phyloP scores from a whole-genome alignment of 1,140 invertebrate species.

The Archivesica marissinica region DNA sequence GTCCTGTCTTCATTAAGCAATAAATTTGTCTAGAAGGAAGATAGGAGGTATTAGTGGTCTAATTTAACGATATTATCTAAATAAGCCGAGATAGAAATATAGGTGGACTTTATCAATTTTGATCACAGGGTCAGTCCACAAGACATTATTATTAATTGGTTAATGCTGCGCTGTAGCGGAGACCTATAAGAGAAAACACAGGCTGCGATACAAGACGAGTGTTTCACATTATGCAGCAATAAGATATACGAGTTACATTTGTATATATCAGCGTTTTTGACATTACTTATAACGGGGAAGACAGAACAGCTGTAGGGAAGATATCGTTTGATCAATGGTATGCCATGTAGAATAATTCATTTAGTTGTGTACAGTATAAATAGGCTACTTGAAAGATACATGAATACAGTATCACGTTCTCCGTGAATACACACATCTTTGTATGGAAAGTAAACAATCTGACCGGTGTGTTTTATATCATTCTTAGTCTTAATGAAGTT shows the following conservation, averaged over 20 bases:
- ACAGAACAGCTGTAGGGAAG: conserved; percentile 10
- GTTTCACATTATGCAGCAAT: conserved; percentile 20
- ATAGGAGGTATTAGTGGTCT: conserved; percentile 43
- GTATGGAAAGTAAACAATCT: conserved; percentile 24
- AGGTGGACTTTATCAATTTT: conserved; percentile 30
- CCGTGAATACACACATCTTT: conserved; percentile 15
- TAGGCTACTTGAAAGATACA: conserved; percentile 40
- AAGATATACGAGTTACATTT: not conserved
- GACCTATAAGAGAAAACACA: not conserved
- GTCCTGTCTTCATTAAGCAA: conserved; percentile 52
- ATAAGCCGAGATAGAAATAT: conserved; percentile 12
- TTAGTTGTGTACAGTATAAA: conserved; percentile 23
- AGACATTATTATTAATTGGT: conserved; percentile 21
- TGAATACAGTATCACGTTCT: conserved; percentile 8
- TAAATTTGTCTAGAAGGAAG: conserved; percentile 57
- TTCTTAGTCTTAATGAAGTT: conserved; percentile 18
- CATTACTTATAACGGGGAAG: not conserved
- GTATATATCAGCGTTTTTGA: conserved; percentile 13
- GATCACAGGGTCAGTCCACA: conserved; percentile 20
- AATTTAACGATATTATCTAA: conserved; percentile 51
- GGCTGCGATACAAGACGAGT: not conserved
- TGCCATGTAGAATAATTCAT: conserved; percentile 42
- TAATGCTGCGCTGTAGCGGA: not conserved
- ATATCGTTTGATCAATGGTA: conserved; percentile 46
- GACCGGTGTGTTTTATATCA: conserved; percentile 25